Base-by-base conservation (phyloP, 2,888 invertebrate genomes). In the Chloroclysta siterata region DNA sequence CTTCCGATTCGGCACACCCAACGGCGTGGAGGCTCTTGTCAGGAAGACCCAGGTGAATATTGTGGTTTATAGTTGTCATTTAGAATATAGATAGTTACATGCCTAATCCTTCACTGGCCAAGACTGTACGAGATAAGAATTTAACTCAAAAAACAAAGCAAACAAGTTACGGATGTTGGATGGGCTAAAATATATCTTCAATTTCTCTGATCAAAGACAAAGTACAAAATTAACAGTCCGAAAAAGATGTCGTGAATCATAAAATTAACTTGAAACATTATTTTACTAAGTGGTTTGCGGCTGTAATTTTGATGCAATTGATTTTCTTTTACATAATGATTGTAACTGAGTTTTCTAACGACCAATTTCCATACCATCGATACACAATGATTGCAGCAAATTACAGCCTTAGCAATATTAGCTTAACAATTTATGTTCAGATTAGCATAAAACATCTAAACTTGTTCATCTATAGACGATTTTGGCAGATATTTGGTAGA, bases 1-100 rank as follows among this genome's bases (percentile, higher is more conserved):
- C 65, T 97, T 97, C 93, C 95, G 97, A 76, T 96, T 96, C 72
- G 96, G 95, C 60, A 95, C 96, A 39, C 95, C 95, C 3, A 94
- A 95, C 68, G 96, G 96, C 53, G 96, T 97, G 6, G 95, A 95
- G 70, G 94, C 95, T 0, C 94, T 98, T 58, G 95, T 97, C 69
- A 94, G 96, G 71, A 96, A 96, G 82, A 96, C 97, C 78, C 97
- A 97, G 95, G 97, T 97, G 6, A 65, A 58, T 42, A 60, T 50
- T 46, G 2, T 29, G 6, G 1, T 29, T 29, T 29, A 5, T 39
- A 39, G 36, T 39, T 39, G 11, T 39, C 36, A 39, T 33, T 7
- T 2, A 39, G 11, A 11, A 39, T 2, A 11, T 8, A 11, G 36
- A 33, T 11, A 39, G 22, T 39, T 39, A 39, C 36, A 8, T 36